Base-by-base conservation (phyloP, 2,797 vertebrate species). In the Rhinoraja longicauda region DNA sequence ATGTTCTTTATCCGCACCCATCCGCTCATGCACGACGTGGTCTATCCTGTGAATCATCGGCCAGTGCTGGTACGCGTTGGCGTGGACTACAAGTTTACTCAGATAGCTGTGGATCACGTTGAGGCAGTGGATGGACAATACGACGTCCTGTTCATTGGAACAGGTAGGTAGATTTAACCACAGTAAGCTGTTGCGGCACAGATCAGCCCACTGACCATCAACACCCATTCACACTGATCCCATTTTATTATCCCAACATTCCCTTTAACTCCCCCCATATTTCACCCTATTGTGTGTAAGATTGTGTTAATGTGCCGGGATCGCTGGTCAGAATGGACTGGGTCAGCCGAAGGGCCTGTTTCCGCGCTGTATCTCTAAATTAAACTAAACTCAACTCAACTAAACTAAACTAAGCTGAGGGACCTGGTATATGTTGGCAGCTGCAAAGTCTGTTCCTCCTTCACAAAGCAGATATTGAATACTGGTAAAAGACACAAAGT, bases 1-100 rank as follows among this genome's bases (percentile, higher is more conserved):
- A 97, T 97, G 95, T 97, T 97, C 95, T 97, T 97, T 94, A 97
- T 97, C 94, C 96, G 97, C 93, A 97, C 97, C 91, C 97, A 97
- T 94, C 97, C 97, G 19, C 82, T 96, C 53, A 94, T 95, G 93
- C 78, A 97, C 95, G 96, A 97, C 93, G 95, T 95, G 29, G 96
- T 97, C 93, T 95, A 95, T 92, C 97, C 97, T 0, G 93, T 96
- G 75, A 96, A 96, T 93, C 96, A 96, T 93, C 96, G 94, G 81
- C 97, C 97, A 93, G 96, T 97, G 59, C 94, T 97, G 94, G 96
- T 97, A 93, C 95, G 97, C 94, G 97, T 97, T 57, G 97, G 97
- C 0, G 96, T 95, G 73, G 94, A 96, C 94, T 97, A 97, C 93
- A 97, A 97, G 94, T 96, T 97, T 94, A 97, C 96, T 93, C 97